Evolutionary conservation across 2,797 vertebrate genomes (phyloP).

Genomic region (Sebastes variabilis): DNA sequence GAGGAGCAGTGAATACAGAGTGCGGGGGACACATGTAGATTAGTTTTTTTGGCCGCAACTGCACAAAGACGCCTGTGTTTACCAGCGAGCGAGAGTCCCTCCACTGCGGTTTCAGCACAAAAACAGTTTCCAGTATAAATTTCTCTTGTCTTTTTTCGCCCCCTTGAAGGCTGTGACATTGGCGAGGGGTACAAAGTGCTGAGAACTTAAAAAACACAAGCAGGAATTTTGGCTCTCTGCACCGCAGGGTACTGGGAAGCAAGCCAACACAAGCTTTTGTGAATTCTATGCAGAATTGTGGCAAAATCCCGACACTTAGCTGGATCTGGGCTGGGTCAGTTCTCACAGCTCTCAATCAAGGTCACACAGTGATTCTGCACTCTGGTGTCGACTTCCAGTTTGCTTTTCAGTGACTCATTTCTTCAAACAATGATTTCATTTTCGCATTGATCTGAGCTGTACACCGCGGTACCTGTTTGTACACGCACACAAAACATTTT

Average conservation of each 20-base stretch:
- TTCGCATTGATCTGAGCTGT: background rate
- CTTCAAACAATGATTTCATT: background rate
- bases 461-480: background rate
- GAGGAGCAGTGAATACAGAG: conserved; percentile 59
- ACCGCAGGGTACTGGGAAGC: conserved; percentile 71
- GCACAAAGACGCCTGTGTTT: conserved; percentile 79
- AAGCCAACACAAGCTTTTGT: conserved; percentile 78
- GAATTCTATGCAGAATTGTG: conserved; percentile 70
- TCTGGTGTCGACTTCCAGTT: conserved; percentile 11
- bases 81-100: conserved; percentile 60
- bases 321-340: conserved; percentile 66
- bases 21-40: conserved; percentile 71
- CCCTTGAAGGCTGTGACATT: conserved; percentile 78
- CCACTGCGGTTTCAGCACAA: conserved; percentile 66
- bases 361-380: conserved; percentile 48
- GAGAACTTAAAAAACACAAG: conserved; percentile 74
- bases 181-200: conserved; percentile 74
- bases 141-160: conserved; percentile 65
- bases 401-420: conserved; percentile 17
- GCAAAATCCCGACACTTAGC: conserved; percentile 74
- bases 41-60: conserved; percentile 60
- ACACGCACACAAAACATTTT: background rate
- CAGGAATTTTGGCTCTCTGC: conserved; percentile 73
- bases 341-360: conserved; percentile 66
- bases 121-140: conserved; percentile 73